phyloP scores from a whole-genome alignment of 1,140 invertebrate species.

The Drosophila nigrodunni region DNA sequence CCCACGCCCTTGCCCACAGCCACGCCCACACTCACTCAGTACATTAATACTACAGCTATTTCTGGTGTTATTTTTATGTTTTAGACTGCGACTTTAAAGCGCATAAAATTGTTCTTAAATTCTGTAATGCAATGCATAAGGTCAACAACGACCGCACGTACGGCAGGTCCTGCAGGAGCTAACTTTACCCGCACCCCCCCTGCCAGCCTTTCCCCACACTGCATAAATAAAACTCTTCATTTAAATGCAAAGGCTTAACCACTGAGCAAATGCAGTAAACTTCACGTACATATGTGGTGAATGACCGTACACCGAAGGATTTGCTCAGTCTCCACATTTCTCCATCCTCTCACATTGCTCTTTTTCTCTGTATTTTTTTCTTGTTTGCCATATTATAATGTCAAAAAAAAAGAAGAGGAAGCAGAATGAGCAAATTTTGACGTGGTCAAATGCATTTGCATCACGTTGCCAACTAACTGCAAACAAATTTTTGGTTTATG shows the following conservation, averaged over 20 bases:
- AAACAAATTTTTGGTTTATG: constrained; percentile 58
- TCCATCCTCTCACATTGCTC: background rate
- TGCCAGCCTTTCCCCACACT: background rate
- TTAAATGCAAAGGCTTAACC: constrained; percentile 66
- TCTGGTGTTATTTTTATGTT: background rate
- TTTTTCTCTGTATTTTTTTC: background rate
- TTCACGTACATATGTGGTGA: constrained; percentile 46
- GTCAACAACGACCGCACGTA: constrained; percentile 4
- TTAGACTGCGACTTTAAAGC: constrained; percentile 45
- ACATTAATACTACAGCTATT: too few relatives aligned
- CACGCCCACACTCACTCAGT: constrained; percentile 4
- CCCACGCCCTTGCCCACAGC: background rate
- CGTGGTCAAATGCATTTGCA: constrained; percentile 72
- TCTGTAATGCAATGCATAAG: constrained; percentile 35
- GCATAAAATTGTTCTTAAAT: constrained; percentile 58
- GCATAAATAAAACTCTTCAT: constrained; percentile 67
- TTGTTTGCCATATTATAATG: constrained; percentile 19
- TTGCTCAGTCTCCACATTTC: background rate
- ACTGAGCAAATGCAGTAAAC: constrained; percentile 53
- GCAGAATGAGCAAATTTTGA: constrained; percentile 31
- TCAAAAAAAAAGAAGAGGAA: background rate
- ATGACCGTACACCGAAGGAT: constrained; percentile 16
- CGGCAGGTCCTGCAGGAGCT: background rate
- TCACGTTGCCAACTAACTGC: constrained; percentile 57
- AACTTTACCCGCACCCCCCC: background rate